A percentile compares a stretch with the other conserved stretches of the same genome.
Conservation (phyloP, 2,113 vertebrate genomes). For the Echinops telfairi region DNA sequence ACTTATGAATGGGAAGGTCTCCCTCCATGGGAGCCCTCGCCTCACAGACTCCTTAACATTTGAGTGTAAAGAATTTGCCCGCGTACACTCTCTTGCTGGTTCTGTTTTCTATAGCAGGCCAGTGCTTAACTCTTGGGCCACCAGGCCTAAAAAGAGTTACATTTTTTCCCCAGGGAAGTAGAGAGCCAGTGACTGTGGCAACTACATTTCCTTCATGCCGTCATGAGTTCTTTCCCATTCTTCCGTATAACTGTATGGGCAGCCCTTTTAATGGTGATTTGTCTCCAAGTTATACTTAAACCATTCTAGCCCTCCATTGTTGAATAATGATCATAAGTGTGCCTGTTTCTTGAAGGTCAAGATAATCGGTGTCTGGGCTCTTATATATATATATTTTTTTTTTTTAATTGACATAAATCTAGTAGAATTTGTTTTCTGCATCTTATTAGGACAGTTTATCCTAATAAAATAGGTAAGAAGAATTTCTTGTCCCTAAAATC, state of each 20-base stretch:
- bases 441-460: too few species aligned
- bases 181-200: not conserved
- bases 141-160: not conserved
- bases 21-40: too few species aligned
- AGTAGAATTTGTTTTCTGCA: not conserved
- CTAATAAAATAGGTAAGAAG: too few species aligned
- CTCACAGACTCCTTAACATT: too few species aligned
- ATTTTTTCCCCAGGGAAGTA: not conserved
- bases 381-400: not conserved
- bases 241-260: not conserved
- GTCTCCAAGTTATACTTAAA: not conserved
- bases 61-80: too few species aligned
- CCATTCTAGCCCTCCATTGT: not conserved
- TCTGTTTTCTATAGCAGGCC: not conserved
- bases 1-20: too few species aligned
- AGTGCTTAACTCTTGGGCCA: not conserved
- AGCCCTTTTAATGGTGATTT: not conserved
- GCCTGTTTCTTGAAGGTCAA: slow-evolving; percentile 2
- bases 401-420: not conserved
- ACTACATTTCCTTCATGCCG: not conserved
- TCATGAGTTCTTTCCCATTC: not conserved
- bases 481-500: too few species aligned
- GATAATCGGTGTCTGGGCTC: not conserved
- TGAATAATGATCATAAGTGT: not conserved
- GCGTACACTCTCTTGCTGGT: too few species aligned